Evolutionary conservation across 2,797 vertebrate species (phyloP).

Genomic region (Nyctibius grandis): DNA sequence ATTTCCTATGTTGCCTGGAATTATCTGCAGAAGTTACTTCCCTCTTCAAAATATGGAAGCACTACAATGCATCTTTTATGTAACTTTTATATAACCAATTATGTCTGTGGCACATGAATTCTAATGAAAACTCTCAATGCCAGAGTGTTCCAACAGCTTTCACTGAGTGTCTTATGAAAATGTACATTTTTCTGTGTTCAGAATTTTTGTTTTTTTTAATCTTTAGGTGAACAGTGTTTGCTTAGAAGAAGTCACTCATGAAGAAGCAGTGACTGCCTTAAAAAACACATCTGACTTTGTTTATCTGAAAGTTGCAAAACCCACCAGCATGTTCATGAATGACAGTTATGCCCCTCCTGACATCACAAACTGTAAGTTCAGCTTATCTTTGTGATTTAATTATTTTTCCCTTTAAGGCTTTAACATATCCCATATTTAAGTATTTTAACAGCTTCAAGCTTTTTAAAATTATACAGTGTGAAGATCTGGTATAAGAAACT

Average conservation of each 20-base stretch:
- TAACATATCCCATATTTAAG: not conserved
- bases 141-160: not conserved
- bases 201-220: not conserved
- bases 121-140: not conserved
- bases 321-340: slow-evolving; percentile 93
- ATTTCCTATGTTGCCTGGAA: not conserved
- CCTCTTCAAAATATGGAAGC: not conserved
- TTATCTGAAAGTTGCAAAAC: slow-evolving; percentile 94
- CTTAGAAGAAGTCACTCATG: slow-evolving; percentile 94
- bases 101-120: not conserved
- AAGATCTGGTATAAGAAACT: not conserved
- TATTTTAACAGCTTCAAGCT: not conserved
- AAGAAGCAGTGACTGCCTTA: slow-evolving; percentile 94
- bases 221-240: slow-evolving; percentile 88
- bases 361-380: slow-evolving; percentile 89
- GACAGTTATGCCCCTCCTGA: slow-evolving; percentile 91
- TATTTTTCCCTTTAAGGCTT: not conserved
- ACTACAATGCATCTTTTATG: not conserved
- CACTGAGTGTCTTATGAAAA: not conserved
- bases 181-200: not conserved
- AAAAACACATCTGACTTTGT: slow-evolving; percentile 97
- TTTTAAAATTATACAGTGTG: not conserved
- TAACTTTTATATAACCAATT: not conserved
- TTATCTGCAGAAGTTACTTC: not conserved
- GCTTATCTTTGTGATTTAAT: not conserved